These are phyloP conservation scores for Calypte anna DNA, from an alignment of 2,113 vertebrate species.

Conservation along the genomic window DNA sequence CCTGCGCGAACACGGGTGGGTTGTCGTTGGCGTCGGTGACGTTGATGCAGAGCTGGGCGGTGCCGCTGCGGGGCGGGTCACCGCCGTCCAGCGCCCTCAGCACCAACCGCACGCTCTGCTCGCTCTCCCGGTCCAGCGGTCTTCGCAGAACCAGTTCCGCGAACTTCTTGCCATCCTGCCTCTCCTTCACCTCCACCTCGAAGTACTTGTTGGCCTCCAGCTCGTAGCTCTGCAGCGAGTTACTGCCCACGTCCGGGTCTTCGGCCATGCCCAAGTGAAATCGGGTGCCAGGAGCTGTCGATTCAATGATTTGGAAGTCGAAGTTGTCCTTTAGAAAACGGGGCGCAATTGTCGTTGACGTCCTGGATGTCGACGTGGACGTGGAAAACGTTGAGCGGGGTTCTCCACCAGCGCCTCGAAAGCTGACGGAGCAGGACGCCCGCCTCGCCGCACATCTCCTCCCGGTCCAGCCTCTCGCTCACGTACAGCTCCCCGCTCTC, in stretches of 20 bases:
- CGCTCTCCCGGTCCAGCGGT: slow-evolving; percentile 40
- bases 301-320: too few species aligned
- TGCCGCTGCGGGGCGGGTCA: too few species aligned
- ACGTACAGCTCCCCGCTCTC: too few species aligned
- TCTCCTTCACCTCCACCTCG: slow-evolving; percentile 52
- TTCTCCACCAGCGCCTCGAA: slow-evolving; percentile 28
- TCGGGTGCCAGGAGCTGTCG: slow-evolving; percentile 51
- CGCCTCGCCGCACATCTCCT: too few species aligned
- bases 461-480: too few species aligned
- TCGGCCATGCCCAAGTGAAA: slow-evolving; percentile 43
- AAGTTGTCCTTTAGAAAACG: too few species aligned
- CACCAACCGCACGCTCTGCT: slow-evolving; percentile 5
- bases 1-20: slow-evolving; percentile 27
- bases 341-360: slow-evolving; percentile 73
- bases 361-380: background rate
- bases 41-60: too few species aligned
- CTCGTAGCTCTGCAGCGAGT: slow-evolving; percentile 71
- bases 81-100: background rate
- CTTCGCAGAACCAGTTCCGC: slow-evolving; percentile 60
- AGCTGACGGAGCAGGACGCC: too few species aligned
- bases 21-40: too few species aligned
- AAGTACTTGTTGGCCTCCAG: slow-evolving; percentile 67
- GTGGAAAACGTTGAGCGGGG: slow-evolving; percentile 64
- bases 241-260: slow-evolving; percentile 61
- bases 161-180: slow-evolving; percentile 63